Evolutionary conservation across 2,113 vertebrate species (phyloP), one percentile per base, ranked within the genome.

Genomic region (Struthio camelus): DNA sequence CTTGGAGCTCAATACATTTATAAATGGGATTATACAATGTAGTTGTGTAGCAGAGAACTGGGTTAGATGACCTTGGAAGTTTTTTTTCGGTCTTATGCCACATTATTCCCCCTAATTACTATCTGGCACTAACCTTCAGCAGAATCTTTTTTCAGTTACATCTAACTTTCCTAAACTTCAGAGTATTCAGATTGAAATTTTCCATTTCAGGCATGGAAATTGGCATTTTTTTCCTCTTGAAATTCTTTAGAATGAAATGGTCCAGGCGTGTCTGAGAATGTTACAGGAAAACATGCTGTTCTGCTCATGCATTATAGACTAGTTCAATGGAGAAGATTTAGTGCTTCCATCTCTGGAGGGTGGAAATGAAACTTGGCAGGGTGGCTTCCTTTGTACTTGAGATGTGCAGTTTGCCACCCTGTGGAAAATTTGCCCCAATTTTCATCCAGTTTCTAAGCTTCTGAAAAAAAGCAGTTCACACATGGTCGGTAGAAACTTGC

Each of bases 31-130:
- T 86, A 92, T 54, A 78, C 36, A 84, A 81, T 48, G 65, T 79
- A 84, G 94, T 83, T 75, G 59, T 36, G 38, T 67, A 94, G 56
- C 7, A 5, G 64, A 96, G 85, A 67, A n/a, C 82, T 88, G 54
- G 69, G 64, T 92, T 96, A 84, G 78, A 58, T 93, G 94, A 96
- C 94, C 90, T 93, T 94, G 92, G 85, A 90, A 91, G 69, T 59
- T 92, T 72, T 94, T 94, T 78, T 77, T 42, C 54, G 79, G 42
- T 75, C 42, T 95, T 94, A 87, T 38, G 51, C 58, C 86, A 67
- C 54, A 32, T 94, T 96, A 80, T 96, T 95, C 50, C 76, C 78
- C 85, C 71, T 95, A 88, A 83, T 84, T 96, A 77, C 84, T 76
- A 58, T 44, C 38, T 87, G 61, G 48, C 80, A 50, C 23, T 76